Evolutionary conservation across 2,888 invertebrate species (phyloP), one percentile per base, ranked within the genome.

Genomic region (Trachelus tabidus): DNA sequence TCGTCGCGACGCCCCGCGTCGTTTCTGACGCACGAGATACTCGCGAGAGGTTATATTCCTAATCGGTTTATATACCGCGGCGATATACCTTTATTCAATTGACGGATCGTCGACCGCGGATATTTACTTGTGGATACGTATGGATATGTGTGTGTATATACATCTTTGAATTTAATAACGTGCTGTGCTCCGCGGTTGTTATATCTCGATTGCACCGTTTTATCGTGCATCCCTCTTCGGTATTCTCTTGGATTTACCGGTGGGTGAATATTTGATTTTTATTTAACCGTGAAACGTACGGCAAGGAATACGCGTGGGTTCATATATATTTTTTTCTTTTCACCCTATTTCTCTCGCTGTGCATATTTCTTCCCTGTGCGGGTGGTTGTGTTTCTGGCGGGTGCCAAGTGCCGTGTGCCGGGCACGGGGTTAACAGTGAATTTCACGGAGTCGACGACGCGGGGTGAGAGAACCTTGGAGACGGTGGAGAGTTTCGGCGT

Each of bases 401-500:
- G 37, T 73, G 76, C 77, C 75, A 35, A 75, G 78, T 80, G 77
- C 77, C 81, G 81, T 79, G 82, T 79, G 80, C 75, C 80, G 79
- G 34, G 68, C 77, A 77, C 85, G 85, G 84, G 85, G 85, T 84
- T 87, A 83, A 88, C 88, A 84, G 87, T 87, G 88, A 87, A 88
- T 88, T 87, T 87, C 83, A 84, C 88, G 86, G 87, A 88, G 86
- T 87, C 86, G 84, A 87, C 88, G 86, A 85, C 85, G 82, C 83
- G 83, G 83, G 85, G 69, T 84, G 83, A 87, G 88, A 88, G 88
- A 85, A 87, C 87, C 86, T 90, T 89, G 89, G 90, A 90, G 87
- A 90, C 90, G 88, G 91, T 91, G 90, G 91, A 91, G 89, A 91
- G 90, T 89, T 90, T 90, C 89, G 89, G 89, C 83, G 86, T 90